Percentiles rank a stretch among this genome's conserved stretches.
These are phyloP conservation scores for Neodiprion pinetum DNA, from an alignment of 1,140 invertebrate species.

Conservation along the genomic window DNA sequence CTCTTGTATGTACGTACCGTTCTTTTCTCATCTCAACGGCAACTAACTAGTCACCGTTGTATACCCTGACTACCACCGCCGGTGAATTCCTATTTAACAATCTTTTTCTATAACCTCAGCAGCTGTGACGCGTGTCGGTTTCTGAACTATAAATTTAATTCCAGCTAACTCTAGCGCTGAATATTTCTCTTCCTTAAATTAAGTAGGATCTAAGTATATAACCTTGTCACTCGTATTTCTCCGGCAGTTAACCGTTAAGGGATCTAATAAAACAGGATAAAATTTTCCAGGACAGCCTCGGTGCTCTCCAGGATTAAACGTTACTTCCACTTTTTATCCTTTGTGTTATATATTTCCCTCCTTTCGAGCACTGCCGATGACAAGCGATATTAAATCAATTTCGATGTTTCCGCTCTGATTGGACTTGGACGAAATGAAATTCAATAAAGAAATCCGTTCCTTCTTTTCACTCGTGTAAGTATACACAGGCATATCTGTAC, in stretches of 20 bases:
- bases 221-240: not conserved
- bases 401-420: too few relatives aligned
- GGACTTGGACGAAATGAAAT: too few relatives aligned
- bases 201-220: not conserved
- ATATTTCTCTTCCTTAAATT: slow-evolving; percentile 1
- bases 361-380: too few relatives aligned
- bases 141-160: not conserved
- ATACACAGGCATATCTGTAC: too few relatives aligned
- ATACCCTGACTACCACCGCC: not conserved
- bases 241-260: not conserved
- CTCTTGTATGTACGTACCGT: not conserved
- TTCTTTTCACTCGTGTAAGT: too few relatives aligned
- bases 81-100: not conserved
- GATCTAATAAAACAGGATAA: not conserved
- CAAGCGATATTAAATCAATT: too few relatives aligned
- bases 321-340: not conserved
- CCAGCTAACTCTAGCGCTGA: slow-evolving; percentile 3
- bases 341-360: too few relatives aligned
- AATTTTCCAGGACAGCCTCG: not conserved
- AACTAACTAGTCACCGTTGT: not conserved
- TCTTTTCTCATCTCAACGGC: not conserved
- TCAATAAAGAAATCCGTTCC: too few relatives aligned
- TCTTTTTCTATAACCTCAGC: not conserved
- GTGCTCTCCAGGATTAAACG: not conserved
- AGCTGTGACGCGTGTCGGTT: not conserved